Conservation (phyloP, 2,113 vertebrate genomes). For the Salvelinus fontinalis region DNA sequence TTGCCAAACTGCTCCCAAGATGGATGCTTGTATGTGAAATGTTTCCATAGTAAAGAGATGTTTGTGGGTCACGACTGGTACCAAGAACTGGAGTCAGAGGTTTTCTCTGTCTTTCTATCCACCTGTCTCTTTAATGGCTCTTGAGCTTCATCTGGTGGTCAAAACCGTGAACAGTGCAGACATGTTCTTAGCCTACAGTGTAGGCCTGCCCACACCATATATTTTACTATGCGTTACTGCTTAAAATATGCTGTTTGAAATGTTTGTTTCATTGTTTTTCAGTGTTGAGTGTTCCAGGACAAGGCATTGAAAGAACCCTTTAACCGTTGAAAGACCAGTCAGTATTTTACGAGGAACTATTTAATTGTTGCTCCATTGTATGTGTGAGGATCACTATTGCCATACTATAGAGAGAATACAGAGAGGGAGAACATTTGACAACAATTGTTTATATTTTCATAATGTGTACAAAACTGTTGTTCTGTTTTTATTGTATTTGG, state of each 20-base stretch:
- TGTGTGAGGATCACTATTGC: slow-evolving; percentile 15
- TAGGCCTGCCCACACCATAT: background rate
- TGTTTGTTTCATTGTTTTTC: background rate
- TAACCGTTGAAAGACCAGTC: slow-evolving; percentile 5
- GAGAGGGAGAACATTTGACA: background rate
- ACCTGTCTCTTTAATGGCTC: background rate
- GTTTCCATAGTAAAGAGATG: background rate
- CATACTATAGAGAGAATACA: slow-evolving; percentile 4
- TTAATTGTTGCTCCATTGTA: background rate
- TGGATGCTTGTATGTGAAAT: no score
- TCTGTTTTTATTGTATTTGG: slow-evolving; percentile 5
- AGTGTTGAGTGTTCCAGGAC: background rate
- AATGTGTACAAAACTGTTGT: slow-evolving; percentile 3
- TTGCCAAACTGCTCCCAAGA: slow-evolving; percentile 15
- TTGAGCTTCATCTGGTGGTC: background rate
- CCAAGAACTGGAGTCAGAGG: background rate
- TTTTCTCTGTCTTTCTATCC: background rate
- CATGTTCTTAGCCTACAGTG: no score
- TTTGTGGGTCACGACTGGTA: no score
- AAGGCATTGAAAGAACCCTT: background rate
- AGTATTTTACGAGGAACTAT: slow-evolving; percentile 1
- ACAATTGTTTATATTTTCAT: slow-evolving; percentile 18
- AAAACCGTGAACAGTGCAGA: background rate
- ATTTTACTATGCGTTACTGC: background rate
- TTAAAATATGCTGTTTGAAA: background rate